Conservation (phyloP, 2,113 vertebrate genomes). For the Tychaedon coryphoeus region DNA sequence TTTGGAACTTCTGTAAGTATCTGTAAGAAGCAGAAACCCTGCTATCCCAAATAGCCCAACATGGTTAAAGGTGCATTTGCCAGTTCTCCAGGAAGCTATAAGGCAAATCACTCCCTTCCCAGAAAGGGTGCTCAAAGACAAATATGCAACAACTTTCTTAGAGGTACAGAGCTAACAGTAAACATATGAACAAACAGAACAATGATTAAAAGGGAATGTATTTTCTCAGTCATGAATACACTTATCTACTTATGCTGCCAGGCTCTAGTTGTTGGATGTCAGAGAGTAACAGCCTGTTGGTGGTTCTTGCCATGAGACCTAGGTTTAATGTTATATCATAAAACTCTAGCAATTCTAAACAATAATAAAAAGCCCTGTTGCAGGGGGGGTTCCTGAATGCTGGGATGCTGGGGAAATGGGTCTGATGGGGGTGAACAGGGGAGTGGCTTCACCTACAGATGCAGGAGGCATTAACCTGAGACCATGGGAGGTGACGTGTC, state of each 20-base stretch:
- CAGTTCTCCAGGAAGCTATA: background rate
- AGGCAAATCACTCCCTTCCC: background rate
- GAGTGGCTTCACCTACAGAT: too few species aligned
- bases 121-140: background rate
- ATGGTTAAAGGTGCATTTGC: background rate
- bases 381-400: background rate
- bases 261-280: background rate
- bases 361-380: background rate
- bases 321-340: background rate
- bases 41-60: background rate
- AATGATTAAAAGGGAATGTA: background rate
- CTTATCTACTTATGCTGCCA: background rate
- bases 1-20: background rate
- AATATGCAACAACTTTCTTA: background rate
- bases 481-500: too few species aligned
- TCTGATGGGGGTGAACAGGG: too few species aligned
- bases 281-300: background rate
- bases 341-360: background rate
- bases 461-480: too few species aligned
- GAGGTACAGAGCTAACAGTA: background rate
- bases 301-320: background rate
- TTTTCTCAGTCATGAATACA: background rate
- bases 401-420: background rate
- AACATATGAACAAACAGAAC: background rate
- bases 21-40: background rate